These are phyloP conservation scores for Drosophila dunni DNA, from an alignment of 1,140 invertebrate genomes.

Conservation along the genomic window DNA sequence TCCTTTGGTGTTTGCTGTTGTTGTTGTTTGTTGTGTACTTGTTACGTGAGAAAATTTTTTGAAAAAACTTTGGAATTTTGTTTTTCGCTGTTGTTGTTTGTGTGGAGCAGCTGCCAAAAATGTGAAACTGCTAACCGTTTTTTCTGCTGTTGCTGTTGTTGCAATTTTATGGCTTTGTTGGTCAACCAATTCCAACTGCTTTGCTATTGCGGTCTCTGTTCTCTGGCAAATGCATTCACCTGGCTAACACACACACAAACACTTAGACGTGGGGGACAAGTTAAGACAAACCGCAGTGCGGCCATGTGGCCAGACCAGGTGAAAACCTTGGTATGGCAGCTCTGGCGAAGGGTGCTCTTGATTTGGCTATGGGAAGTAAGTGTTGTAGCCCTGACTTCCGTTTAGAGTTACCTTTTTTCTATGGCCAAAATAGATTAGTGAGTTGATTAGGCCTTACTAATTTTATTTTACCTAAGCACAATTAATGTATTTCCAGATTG, in stretches of 20 bases:
- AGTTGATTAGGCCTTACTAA: constrained; percentile 11
- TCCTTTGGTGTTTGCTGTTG: constrained; percentile 36
- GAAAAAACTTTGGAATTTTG: constrained; percentile 66
- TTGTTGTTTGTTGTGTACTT: constrained; percentile 60
- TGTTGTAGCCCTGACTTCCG: constrained; percentile 35
- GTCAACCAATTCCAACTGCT: constrained; percentile 22
- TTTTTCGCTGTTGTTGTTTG: constrained; percentile 34
- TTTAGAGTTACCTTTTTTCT: constrained; percentile 11
- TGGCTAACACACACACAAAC: constrained; percentile 21
- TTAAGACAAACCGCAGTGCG: constrained; percentile 43
- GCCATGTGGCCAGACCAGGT: constrained; percentile 49
- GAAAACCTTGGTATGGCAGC: constrained; percentile 53
- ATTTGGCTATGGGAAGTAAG: constrained; percentile 27
- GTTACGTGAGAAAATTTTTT: constrained; percentile 80
- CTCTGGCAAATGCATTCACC: constrained; percentile 58
- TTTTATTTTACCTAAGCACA: neutral
- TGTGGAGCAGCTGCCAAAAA: constrained; percentile 59
- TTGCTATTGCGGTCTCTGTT: constrained; percentile 31
- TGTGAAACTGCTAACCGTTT: constrained; percentile 61
- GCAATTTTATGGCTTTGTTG: constrained; percentile 47
- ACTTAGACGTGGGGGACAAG: neutral
- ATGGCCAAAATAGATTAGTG: neutral
- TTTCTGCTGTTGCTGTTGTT: constrained; percentile 27
- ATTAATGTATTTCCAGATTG: neutral
- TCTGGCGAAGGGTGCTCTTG: constrained; percentile 53